Evolutionary conservation across 1,140 invertebrate species (phyloP).

Genomic region (Calliopsis andreniformis): DNA sequence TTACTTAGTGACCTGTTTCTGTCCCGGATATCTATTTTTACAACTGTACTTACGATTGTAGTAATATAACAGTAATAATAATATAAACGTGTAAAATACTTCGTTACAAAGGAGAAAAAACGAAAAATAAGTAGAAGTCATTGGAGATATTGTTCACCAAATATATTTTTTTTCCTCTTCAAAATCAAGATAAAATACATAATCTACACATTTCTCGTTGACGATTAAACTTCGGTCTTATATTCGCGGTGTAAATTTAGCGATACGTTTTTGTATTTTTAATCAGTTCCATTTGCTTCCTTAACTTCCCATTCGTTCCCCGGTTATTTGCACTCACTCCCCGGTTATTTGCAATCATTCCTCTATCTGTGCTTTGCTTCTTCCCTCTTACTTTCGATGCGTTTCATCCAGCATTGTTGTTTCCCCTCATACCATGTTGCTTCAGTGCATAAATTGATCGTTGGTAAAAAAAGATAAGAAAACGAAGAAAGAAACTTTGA

Average conservation of each 20-base stretch:
- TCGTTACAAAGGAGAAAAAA: background rate
- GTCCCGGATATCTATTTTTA: background rate
- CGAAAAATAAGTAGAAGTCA: background rate
- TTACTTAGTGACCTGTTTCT: slow-evolving; percentile 12
- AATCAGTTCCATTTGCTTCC: background rate
- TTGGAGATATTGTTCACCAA: background rate
- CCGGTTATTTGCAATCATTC: background rate
- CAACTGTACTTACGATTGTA: background rate
- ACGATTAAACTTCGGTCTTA: background rate
- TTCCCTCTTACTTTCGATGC: background rate
- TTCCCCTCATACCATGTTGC: no score
- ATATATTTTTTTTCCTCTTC: background rate
- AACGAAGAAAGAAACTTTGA: background rate
- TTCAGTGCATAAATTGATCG: background rate
- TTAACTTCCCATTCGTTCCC: background rate
- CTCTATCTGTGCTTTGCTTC: background rate
- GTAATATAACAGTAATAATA: background rate
- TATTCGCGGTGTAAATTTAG: background rate
- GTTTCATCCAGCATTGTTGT: background rate
- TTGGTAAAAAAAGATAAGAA: background rate
- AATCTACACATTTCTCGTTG: background rate
- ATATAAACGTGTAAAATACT: background rate
- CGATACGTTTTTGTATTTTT: background rate
- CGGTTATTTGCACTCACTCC: no score
- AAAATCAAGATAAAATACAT: background rate